phyloP scores from a whole-genome alignment of 1,140 invertebrate genomes.

The Campoletis sonorensis region DNA sequence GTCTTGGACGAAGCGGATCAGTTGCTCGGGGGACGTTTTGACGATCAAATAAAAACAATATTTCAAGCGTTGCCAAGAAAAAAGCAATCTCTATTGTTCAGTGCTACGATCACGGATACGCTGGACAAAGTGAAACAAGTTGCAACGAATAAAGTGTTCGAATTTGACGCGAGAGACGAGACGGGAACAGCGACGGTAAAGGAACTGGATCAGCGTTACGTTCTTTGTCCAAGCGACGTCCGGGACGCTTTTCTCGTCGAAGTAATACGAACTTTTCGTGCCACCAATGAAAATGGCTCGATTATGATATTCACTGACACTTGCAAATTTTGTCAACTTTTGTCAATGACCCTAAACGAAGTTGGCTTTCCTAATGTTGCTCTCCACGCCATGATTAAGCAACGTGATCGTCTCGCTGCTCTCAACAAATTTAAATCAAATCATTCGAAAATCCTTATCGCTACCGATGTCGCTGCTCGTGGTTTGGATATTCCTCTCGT shows the following conservation, averaged over 20 bases:
- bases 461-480: constrained; percentile 97
- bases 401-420: constrained; percentile 87
- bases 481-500: constrained; percentile 94
- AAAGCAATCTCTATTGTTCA: constrained; percentile 93
- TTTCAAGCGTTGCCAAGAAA: constrained; percentile 87
- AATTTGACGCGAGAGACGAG: constrained; percentile 80
- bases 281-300: constrained; percentile 84
- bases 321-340: constrained; percentile 92
- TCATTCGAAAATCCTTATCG: constrained; percentile 90
- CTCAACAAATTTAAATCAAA: constrained; percentile 92
- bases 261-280: constrained; percentile 87
- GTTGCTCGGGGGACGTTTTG: constrained; percentile 88
- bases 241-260: constrained; percentile 96
- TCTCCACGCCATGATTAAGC: constrained; percentile 90
- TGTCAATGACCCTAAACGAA: constrained; percentile 90
- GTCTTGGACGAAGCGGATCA: constrained; percentile 96
- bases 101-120: constrained; percentile 96
- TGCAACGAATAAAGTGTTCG: constrained; percentile 77
- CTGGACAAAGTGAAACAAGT: constrained; percentile 84
- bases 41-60: constrained; percentile 89
- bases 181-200: constrained; percentile 88
- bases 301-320: constrained; percentile 96
- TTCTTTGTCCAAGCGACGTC: constrained; percentile 92
- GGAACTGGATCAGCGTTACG: constrained; percentile 91
- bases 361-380: constrained; percentile 92